Evolutionary conservation across 1,140 invertebrate species (phyloP), one percentile per base, ranked within the genome.

Genomic region (Pantala flavescens): DNA sequence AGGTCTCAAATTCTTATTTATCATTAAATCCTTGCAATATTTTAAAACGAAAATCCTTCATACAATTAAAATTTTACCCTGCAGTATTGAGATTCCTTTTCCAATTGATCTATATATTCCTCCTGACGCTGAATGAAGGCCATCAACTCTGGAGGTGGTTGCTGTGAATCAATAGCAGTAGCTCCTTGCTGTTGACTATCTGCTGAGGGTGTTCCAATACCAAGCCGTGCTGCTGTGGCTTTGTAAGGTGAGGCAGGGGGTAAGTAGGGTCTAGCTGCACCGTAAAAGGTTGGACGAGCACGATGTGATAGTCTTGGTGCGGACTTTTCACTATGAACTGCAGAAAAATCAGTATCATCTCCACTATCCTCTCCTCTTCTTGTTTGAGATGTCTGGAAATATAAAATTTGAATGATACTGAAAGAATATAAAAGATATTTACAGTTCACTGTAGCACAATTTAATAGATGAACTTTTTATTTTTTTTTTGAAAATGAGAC

Each of bases 81-180:
- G 79, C 91, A 93, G 80, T 91, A 92, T 77, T 89, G 89, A 70
- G 90, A 92, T 81, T 94, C 91, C 77, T 89, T 88, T 81, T 94
- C 92, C 23, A 94, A 78, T 78, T 94, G 91, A 73, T 92, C 89
- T 36, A 94, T 93, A 77, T 94, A 93, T 75, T 93, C 91, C 80
- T 93, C 91, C 79, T 94, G 92, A 73, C 90, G 88, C 81, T 93
- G 89, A 24, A 93, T 91, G 77, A 92, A 93, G 72, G 87, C 86
- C 77, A 89, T 85, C 19, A 91, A 79, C 80, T 91, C 89, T 19
- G 83, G 80, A 7, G 84, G 82, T 63, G 77, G 76, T n/a, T 78
- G 74, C 71, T 28, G 21, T 10, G 21, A 74, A 49, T 72, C 78
- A 74, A 28, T 75, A 36, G 74, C 7, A 63, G 43, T 76, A 19